These are phyloP conservation scores for Goniozus legneri DNA, from an alignment of 1,140 invertebrate genomes.

Conservation along the genomic window DNA sequence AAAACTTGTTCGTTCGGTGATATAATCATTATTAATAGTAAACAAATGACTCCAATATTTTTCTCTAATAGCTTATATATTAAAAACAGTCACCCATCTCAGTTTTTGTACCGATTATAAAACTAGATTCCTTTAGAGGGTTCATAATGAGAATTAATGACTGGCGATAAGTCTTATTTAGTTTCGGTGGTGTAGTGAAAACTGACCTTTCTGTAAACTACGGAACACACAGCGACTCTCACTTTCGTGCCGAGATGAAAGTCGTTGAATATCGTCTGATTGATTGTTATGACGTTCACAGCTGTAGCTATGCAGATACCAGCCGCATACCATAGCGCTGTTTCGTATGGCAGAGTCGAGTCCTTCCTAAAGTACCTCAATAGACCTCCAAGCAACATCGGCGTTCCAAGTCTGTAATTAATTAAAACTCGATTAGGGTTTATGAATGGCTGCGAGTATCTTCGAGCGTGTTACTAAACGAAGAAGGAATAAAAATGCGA, in stretches of 20 bases:
- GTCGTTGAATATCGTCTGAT: constrained; percentile 61
- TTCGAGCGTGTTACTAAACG: too few species aligned
- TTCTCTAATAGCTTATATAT: too few species aligned
- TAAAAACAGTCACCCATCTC: too few species aligned
- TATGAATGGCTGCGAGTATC: not conserved
- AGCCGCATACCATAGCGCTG: constrained; percentile 58
- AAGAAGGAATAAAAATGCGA: too few species aligned
- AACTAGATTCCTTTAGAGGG: too few species aligned
- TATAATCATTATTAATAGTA: too few species aligned
- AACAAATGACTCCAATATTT: too few species aligned
- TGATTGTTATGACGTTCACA: constrained; percentile 54
- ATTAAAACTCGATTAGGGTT: not conserved
- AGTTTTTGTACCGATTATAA: too few species aligned
- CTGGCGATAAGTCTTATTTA: too few species aligned
- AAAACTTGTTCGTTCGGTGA: too few species aligned
- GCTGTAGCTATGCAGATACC: constrained; percentile 58
- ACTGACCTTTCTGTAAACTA: constrained; percentile 66
- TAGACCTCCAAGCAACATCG: constrained; percentile 56
- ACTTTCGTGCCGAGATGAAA: constrained; percentile 62
- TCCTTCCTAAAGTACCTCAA: constrained; percentile 55
- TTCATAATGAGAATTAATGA: too few species aligned
- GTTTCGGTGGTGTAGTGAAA: too few species aligned
- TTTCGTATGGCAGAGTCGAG: constrained; percentile 34
- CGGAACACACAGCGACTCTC: constrained; percentile 61
- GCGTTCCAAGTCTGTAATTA: constrained; percentile 50